Evolutionary conservation across 1,140 invertebrate genomes (phyloP).

Genomic region (Hyles euphorbiae): DNA sequence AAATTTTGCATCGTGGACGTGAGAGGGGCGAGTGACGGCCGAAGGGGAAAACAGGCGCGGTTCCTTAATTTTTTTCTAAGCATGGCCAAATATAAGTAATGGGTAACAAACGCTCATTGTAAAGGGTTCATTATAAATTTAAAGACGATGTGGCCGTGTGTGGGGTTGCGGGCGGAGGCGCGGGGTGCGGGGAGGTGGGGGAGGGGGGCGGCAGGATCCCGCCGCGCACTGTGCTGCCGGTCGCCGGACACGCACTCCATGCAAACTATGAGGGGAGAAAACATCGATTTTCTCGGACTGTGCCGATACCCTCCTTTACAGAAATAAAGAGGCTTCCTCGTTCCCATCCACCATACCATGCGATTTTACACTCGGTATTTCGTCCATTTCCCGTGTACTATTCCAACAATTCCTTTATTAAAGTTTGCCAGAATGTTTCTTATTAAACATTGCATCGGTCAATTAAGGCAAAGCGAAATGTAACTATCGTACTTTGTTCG

Average conservation of each 20-base stretch:
- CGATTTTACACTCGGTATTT: conserved; percentile 48
- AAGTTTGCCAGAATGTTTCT: neutral
- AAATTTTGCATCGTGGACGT: conserved; percentile 52
- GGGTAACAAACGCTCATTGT: no score
- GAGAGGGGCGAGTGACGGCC: conserved; percentile 16
- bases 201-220: neutral
- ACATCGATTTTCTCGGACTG: conserved; percentile 69
- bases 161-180: no score
- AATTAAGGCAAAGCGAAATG: neutral
- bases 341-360: conserved; percentile 42
- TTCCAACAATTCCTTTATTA: conserved; percentile 13
- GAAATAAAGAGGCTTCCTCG: conserved; percentile 35
- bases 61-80: conserved; percentile 45
- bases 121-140: no score
- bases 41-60: conserved; percentile 22
- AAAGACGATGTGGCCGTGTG: no score
- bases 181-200: neutral
- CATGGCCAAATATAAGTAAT: conserved; percentile 19
- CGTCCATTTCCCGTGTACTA: conserved; percentile 8
- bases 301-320: conserved; percentile 55
- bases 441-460: neutral
- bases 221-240: neutral
- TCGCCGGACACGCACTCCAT: conserved; percentile 40
- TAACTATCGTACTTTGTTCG: no score
- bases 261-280: conserved; percentile 68